A percentile compares a stretch with the other conserved stretches of the same genome.
These are phyloP conservation scores for Amblyopsis rosae DNA, from an alignment of 2,113 vertebrate genomes.

Conservation along the genomic window DNA sequence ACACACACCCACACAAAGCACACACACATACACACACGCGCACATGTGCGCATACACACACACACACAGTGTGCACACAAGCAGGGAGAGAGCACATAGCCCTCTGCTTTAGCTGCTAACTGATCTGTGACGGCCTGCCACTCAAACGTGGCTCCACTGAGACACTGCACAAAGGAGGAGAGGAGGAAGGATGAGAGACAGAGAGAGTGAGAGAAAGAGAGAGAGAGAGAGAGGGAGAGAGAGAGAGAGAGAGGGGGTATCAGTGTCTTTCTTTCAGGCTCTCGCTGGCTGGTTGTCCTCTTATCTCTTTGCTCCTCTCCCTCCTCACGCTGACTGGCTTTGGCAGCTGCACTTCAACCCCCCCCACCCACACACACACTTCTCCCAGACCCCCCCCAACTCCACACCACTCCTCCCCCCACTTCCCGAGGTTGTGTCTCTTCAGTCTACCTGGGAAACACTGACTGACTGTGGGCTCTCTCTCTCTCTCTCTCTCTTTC, in stretches of 20 bases:
- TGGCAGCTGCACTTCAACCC: slow-evolving; percentile 59
- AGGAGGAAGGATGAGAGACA: slow-evolving; percentile 47
- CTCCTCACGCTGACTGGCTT: slow-evolving; percentile 69
- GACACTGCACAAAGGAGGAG: slow-evolving; percentile 69
- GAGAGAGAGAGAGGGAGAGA: slow-evolving; percentile 10
- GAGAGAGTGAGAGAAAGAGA: slow-evolving; percentile 39
- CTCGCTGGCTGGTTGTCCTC: slow-evolving; percentile 67
- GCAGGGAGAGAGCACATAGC: slow-evolving; percentile 15
- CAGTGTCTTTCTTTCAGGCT: slow-evolving; percentile 66
- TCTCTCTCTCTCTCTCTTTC: slow-evolving; percentile 39
- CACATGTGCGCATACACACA: slow-evolving; percentile 31
- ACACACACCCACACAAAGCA: too few species aligned
- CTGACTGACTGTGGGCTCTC: slow-evolving; percentile 42
- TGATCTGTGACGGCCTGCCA: slow-evolving; percentile 78
- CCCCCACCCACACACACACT: not conserved
- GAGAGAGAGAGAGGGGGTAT: slow-evolving; percentile 57
- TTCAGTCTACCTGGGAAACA: slow-evolving; percentile 32
- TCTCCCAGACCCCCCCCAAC: not conserved
- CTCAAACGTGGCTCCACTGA: slow-evolving; percentile 68
- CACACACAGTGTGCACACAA: not conserved
- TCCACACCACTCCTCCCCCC: slow-evolving; percentile 1
- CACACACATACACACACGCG: slow-evolving; percentile 6
- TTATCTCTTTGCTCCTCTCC: slow-evolving; percentile 69
- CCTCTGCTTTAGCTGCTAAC: slow-evolving; percentile 73
- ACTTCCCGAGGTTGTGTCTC: not conserved